These are phyloP conservation scores for Porites lobata DNA, from an alignment of 92 coral and sea anemone species.

Conservation along the genomic window DNA sequence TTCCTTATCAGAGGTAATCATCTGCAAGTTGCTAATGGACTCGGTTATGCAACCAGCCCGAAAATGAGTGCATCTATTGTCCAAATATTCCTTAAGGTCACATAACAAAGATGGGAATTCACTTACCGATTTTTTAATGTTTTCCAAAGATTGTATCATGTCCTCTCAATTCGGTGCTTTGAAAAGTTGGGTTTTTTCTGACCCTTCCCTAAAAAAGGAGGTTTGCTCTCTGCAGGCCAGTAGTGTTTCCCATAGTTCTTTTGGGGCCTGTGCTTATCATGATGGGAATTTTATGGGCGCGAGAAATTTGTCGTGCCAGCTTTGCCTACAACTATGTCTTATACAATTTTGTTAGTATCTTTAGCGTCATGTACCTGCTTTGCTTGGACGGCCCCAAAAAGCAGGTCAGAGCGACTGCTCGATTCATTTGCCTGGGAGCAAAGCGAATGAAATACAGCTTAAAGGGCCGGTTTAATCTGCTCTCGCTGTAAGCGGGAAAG, in stretches of 20 bases:
- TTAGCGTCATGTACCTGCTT: constrained; percentile 61
- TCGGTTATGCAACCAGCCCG: constrained; percentile 33
- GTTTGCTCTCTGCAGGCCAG: constrained; percentile 31
- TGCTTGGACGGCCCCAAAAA: constrained; percentile 51
- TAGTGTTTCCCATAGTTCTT: constrained; percentile 28
- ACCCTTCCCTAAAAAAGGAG: neutral
- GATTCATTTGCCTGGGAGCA: neutral
- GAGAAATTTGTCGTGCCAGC: neutral
- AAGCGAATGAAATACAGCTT: constrained; percentile 24
- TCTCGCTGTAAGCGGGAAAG: constrained; percentile 39
- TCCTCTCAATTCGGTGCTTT: too few relatives aligned
- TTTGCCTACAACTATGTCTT: constrained; percentile 29
- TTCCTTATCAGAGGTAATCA: constrained; percentile 48
- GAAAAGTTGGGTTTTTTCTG: too few relatives aligned
- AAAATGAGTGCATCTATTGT: constrained; percentile 27
- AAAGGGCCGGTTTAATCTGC: constrained; percentile 46
- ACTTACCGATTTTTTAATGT: too few relatives aligned
- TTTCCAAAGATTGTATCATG: too few relatives aligned
- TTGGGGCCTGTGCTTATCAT: neutral
- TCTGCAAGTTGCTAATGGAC: constrained; percentile 37
- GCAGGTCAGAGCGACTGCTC: neutral
- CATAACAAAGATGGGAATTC: too few relatives aligned
- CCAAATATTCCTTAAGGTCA: constrained; percentile 24
- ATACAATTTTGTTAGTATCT: constrained; percentile 49
- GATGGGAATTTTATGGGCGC: constrained; percentile 26